Evolutionary conservation across 2,113 vertebrate genomes (phyloP).

Genomic region (Neogobius melanostomus): DNA sequence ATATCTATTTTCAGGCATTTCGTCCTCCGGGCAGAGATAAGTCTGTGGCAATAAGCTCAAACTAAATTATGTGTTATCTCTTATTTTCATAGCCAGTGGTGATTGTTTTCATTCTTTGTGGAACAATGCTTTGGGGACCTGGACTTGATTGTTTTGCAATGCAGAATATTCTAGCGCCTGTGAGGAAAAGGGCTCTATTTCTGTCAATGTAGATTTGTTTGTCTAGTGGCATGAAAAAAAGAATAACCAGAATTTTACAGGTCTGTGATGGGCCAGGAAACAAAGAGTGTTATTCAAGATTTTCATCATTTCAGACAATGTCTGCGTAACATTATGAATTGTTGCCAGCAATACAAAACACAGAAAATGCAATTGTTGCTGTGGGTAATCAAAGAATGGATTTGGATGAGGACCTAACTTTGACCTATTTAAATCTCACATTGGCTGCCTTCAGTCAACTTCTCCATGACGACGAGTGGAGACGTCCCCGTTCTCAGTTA

Average conservation of each 20-base stretch:
- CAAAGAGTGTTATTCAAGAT: background rate
- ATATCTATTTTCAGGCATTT: slow-evolving; percentile 57
- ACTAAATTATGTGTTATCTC: slow-evolving; percentile 55
- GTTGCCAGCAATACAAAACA: too few relatives aligned
- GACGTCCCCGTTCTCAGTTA: too few relatives aligned
- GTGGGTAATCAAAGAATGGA: too few relatives aligned
- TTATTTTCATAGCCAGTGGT: slow-evolving; percentile 35
- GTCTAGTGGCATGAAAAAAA: background rate
- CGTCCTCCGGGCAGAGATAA: slow-evolving; percentile 34
- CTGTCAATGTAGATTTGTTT: background rate
- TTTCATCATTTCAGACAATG: too few relatives aligned
- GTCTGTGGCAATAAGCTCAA: slow-evolving; percentile 44
- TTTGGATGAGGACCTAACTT: too few relatives aligned
- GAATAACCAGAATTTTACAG: background rate
- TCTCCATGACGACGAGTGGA: too few relatives aligned
- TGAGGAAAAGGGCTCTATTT: background rate
- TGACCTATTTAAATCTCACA: too few relatives aligned
- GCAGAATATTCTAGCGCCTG: slow-evolving; percentile 1
- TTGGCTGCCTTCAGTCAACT: too few relatives aligned
- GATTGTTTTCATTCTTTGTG: slow-evolving; percentile 37
- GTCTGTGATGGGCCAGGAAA: background rate
- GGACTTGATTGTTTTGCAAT: slow-evolving; percentile 37
- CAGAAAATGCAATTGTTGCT: too few relatives aligned
- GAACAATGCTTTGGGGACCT: slow-evolving; percentile 25
- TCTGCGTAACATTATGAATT: too few relatives aligned